These are phyloP conservation scores for Sphecodes monilicornis DNA, from an alignment of 2,888 invertebrate species.

Conservation along the genomic window DNA sequence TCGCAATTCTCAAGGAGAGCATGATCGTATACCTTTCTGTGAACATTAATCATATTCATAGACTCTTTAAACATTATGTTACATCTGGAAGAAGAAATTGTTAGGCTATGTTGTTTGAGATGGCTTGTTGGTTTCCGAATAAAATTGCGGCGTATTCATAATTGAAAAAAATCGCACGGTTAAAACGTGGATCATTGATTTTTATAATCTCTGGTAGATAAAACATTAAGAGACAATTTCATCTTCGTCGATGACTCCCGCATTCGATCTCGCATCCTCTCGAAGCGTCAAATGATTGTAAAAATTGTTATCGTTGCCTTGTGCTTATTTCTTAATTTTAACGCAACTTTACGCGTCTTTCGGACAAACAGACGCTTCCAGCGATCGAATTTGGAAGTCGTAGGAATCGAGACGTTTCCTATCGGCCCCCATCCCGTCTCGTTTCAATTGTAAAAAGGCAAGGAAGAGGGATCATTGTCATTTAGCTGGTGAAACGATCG, in stretches of 20 bases:
- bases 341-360: neutral
- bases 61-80: neutral
- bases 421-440: conserved; percentile 15
- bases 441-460: conserved; percentile 32
- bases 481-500: conserved; percentile 10
- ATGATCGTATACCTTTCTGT: neutral
- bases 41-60: neutral
- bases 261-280: neutral
- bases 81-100: neutral
- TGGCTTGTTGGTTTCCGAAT: no score
- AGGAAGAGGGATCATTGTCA: neutral
- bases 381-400: neutral
- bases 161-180: no score
- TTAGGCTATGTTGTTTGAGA: neutral
- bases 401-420: conserved; percentile 21
- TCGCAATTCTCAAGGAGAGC: conserved; percentile 35
- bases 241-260: neutral
- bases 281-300: neutral
- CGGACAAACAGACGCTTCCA: neutral
- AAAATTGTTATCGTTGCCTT: conserved; percentile 2
- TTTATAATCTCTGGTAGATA: neutral
- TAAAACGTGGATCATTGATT: neutral
- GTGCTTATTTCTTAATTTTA: neutral
- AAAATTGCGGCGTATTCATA: no score
- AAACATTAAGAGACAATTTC: neutral